Evolutionary conservation across 2,888 invertebrate genomes (phyloP).

Genomic region (Strigamia transsilvanica): DNA sequence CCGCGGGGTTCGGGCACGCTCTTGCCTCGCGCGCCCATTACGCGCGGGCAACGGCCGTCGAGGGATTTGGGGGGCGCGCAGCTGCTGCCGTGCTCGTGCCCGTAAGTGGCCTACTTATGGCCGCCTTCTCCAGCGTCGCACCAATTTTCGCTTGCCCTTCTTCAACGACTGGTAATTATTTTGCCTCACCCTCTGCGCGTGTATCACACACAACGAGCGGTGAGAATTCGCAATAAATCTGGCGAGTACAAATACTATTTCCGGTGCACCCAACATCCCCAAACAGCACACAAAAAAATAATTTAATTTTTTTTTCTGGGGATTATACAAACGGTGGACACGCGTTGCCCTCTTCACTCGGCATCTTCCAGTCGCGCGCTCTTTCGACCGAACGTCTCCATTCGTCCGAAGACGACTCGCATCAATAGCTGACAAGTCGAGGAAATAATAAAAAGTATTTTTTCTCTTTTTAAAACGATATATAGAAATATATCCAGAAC

Average conservation of each 20-base stretch:
- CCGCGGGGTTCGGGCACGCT: neutral
- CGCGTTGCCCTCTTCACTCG: neutral
- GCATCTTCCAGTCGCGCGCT: slow-evolving; percentile 41
- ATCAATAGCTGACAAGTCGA: slow-evolving; percentile 12
- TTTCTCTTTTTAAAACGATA: too few species aligned
- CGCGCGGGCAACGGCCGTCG: slow-evolving; percentile 29
- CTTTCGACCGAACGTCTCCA: slow-evolving; percentile 16
- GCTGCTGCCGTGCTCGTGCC: slow-evolving; percentile 46
- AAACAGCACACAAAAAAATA: too few species aligned
- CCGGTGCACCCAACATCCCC: neutral
- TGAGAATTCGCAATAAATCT: neutral
- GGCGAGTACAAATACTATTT: neutral
- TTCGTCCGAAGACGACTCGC: slow-evolving; percentile 33
- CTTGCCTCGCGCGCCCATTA: slow-evolving; percentile 52
- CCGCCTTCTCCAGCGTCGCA: neutral
- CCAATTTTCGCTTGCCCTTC: slow-evolving; percentile 51
- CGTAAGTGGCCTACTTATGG: slow-evolving; percentile 50
- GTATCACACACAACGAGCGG: neutral
- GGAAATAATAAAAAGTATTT: slow-evolving; percentile 21
- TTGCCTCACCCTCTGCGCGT: neutral
- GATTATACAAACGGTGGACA: neutral
- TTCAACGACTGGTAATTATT: slow-evolving; percentile 50
- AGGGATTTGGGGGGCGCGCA: slow-evolving; percentile 49
- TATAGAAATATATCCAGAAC: neutral
- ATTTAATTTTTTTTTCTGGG: neutral